Percentiles rank a stretch among this genome's conserved stretches.
phyloP scores from a whole-genome alignment of 2,888 invertebrate species.

The Gymnosoma rotundatum region DNA sequence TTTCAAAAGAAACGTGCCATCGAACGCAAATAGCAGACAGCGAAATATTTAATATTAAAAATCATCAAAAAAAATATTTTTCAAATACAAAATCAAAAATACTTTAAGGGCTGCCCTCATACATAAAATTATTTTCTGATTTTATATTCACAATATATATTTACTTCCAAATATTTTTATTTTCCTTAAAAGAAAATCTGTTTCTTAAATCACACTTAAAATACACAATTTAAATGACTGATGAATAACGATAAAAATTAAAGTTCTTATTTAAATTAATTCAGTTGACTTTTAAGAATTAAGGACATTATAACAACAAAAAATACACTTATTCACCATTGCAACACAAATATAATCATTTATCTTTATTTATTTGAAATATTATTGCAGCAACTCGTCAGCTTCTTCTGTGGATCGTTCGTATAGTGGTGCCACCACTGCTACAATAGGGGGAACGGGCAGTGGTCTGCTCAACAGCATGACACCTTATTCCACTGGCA shows the following conservation, averaged over 20 bases:
- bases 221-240: not conserved
- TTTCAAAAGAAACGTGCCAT: too few species aligned
- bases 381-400: constrained; percentile 78
- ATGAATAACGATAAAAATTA: not conserved
- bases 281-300: not conserved
- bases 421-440: constrained; percentile 75
- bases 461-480: constrained; percentile 37
- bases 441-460: constrained; percentile 62
- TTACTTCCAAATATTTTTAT: not conserved
- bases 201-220: not conserved
- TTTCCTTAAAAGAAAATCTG: not conserved
- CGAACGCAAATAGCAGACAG: too few species aligned
- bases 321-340: constrained; percentile 27
- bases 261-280: too few species aligned
- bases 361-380: constrained; percentile 25
- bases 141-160: too few species aligned
- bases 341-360: not conserved
- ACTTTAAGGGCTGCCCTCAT: too few species aligned
- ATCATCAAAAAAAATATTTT: too few species aligned
- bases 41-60: too few species aligned
- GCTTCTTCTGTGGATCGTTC: constrained; percentile 78
- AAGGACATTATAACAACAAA: not conserved
- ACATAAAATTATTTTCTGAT: too few species aligned
- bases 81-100: too few species aligned
- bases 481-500: constrained; percentile 66